phyloP scores from a whole-genome alignment of 1,140 invertebrate genomes.

The Ostrea denselamellosa region DNA sequence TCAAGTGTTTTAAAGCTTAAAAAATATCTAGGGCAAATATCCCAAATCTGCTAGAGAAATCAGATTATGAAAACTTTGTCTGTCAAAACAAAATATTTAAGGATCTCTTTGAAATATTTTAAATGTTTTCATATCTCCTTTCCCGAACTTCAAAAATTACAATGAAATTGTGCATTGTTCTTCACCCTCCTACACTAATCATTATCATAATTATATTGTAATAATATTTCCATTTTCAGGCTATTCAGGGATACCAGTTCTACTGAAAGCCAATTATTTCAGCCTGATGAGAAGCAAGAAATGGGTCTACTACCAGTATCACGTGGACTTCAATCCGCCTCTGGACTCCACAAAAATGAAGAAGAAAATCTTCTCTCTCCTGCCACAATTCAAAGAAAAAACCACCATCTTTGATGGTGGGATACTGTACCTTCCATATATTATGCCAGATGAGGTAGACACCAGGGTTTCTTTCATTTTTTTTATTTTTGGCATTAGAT shows the following conservation, averaged over 20 bases:
- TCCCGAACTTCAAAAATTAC: no score
- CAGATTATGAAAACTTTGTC: no score
- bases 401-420: slow-evolving; percentile 60
- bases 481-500: no score
- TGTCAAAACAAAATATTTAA: neutral
- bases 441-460: slow-evolving; percentile 51
- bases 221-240: neutral
- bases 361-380: slow-evolving; percentile 80
- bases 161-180: neutral
- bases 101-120: no score
- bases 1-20: no score
- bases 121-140: no score
- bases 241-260: neutral
- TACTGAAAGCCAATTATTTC: neutral
- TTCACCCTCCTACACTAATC: neutral
- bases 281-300: slow-evolving; percentile 63
- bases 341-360: slow-evolving; percentile 85
- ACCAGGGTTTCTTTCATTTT: no score
- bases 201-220: neutral
- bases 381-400: neutral
- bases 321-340: slow-evolving; percentile 87
- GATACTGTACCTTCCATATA: slow-evolving; percentile 51
- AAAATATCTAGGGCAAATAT: no score
- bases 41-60: no score
- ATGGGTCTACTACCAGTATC: slow-evolving; percentile 89